phyloP scores from a whole-genome alignment of 2,888 invertebrate species.

The Conistra vaccinii region DNA sequence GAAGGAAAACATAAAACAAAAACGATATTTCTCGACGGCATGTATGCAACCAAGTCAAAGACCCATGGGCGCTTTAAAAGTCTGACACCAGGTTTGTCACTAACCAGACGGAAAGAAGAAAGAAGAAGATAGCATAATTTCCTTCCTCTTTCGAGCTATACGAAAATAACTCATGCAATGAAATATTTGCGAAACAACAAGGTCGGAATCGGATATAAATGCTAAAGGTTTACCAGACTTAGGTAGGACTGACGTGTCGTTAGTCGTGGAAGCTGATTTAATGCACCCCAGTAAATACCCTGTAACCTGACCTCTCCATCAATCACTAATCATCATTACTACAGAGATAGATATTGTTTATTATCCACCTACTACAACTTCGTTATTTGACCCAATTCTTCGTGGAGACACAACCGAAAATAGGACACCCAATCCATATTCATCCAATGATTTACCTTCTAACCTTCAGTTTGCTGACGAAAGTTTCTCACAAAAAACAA shows the following conservation, averaged over 20 bases:
- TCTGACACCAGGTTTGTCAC: no score
- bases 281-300: no score
- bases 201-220: no score
- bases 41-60: no score
- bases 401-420: constrained; percentile 29
- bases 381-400: constrained; percentile 45
- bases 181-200: not conserved
- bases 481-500: constrained; percentile 63
- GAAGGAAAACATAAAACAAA: no score
- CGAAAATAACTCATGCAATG: not conserved
- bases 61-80: no score
- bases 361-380: constrained; percentile 15
- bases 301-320: not conserved
- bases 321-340: not conserved
- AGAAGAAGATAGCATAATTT: constrained; percentile 3
- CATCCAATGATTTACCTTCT: constrained; percentile 60
- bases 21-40: no score
- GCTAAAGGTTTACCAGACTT: not conserved
- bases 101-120: no score
- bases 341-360: not conserved
- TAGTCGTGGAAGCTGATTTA: not conserved
- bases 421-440: constrained; percentile 40
- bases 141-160: not conserved
- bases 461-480: constrained; percentile 61
- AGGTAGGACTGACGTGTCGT: no score